These are phyloP conservation scores for Trichomalopsis sarcophagae DNA, from an alignment of 1,140 invertebrate species.

Conservation along the genomic window DNA sequence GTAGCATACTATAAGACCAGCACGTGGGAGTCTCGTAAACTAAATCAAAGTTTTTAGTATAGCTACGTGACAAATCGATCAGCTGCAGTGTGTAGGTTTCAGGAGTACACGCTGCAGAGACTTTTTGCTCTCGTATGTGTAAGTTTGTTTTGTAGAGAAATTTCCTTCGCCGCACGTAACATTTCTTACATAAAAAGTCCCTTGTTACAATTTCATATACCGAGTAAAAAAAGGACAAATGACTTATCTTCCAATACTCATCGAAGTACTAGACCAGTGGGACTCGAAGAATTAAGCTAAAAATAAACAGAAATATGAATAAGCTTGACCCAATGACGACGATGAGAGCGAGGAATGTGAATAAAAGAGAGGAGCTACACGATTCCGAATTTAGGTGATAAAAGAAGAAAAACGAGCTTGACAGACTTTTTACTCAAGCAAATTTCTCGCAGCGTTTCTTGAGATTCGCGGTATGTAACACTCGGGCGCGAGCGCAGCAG, in stretches of 20 bases:
- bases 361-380: background rate
- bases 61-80: background rate
- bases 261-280: too few relatives aligned
- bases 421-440: background rate
- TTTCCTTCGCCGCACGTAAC: background rate
- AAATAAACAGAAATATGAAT: background rate
- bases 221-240: too few relatives aligned
- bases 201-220: too few relatives aligned
- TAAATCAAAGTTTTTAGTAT: background rate
- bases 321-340: background rate
- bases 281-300: background rate
- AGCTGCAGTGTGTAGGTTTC: background rate
- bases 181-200: too few relatives aligned
- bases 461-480: background rate
- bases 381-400: background rate
- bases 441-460: background rate
- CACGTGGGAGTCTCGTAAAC: constrained; percentile 8
- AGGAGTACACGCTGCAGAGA: background rate
- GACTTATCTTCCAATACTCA: too few relatives aligned
- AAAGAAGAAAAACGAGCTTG: background rate
- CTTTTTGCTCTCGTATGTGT: background rate
- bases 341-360: background rate
- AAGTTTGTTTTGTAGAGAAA: background rate
- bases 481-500: background rate
- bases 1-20: background rate